Conservation (phyloP, 2,888 invertebrate species). For the Dimorphilus gyrociliatus region DNA sequence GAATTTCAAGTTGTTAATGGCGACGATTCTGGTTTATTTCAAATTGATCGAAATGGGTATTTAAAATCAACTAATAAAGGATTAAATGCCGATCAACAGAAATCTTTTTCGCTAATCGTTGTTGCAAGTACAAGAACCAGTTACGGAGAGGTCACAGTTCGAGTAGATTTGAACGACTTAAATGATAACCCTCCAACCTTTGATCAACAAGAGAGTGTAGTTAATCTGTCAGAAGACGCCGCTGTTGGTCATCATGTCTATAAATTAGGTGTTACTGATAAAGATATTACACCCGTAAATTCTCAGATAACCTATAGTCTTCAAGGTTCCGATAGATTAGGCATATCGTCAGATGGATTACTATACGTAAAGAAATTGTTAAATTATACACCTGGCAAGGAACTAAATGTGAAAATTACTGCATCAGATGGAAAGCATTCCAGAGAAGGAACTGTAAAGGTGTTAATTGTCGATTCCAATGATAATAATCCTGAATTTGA, state of each 20-base stretch:
- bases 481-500: constrained; percentile 88
- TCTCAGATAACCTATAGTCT: constrained; percentile 65
- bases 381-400: constrained; percentile 6
- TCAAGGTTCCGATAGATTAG: constrained; percentile 55
- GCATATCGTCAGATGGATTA: constrained; percentile 68
- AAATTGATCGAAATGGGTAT: constrained; percentile 61
- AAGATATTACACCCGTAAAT: constrained; percentile 68
- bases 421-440: constrained; percentile 19
- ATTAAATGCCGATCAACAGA: constrained; percentile 65
- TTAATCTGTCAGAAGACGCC: constrained; percentile 65
- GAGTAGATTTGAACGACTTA: constrained; percentile 63
- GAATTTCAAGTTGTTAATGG: too few relatives aligned
- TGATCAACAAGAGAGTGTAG: constrained; percentile 35
- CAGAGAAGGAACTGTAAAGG: constrained; percentile 13
- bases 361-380: constrained; percentile 63
- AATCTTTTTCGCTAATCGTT: constrained; percentile 60
- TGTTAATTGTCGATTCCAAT: constrained; percentile 67
- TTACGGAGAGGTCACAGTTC: constrained; percentile 60
- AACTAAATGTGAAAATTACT: constrained; percentile 14
- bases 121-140: constrained; percentile 58
- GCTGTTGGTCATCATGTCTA: constrained; percentile 85
- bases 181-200: constrained; percentile 73
- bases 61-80: constrained; percentile 57
- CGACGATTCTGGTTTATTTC: constrained; percentile 58
- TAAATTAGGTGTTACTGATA: constrained; percentile 66